Evolutionary conservation across 2,797 vertebrate genomes (phyloP).

Genomic region (Lepilemur septentrionalis): DNA sequence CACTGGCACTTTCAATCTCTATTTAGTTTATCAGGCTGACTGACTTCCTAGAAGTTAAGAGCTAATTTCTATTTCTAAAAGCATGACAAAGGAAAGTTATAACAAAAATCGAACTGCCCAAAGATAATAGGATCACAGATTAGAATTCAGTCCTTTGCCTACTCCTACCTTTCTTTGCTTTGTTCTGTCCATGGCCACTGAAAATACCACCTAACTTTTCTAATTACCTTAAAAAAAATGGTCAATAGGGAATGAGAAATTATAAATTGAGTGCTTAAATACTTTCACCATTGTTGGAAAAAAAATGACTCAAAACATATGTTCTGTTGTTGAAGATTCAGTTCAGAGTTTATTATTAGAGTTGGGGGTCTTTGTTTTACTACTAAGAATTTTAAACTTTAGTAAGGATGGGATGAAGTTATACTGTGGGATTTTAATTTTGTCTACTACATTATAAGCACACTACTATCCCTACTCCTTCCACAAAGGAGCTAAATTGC

Average conservation of each 20-base stretch:
- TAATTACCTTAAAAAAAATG: background rate
- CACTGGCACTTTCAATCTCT: constrained; percentile 20
- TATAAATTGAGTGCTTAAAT: constrained; percentile 27
- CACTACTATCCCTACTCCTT: background rate
- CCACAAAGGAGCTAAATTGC: constrained; percentile 15
- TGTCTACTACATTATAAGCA: background rate
- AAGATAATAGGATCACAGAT: background rate
- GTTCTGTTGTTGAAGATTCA: background rate
- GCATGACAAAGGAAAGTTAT: background rate
- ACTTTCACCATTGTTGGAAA: background rate
- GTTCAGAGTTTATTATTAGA: constrained; percentile 39
- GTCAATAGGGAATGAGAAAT: background rate
- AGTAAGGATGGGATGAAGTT: background rate
- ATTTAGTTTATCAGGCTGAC: constrained; percentile 7
- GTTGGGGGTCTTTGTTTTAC: constrained; percentile 26
- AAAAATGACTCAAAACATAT: constrained; percentile 28
- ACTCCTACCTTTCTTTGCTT: background rate
- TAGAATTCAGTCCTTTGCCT: background rate
- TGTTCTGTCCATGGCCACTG: background rate
- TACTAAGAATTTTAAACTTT: constrained; percentile 44
- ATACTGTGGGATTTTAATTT: constrained; percentile 23
- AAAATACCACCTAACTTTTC: background rate
- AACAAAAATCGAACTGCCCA: background rate
- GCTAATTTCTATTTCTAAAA: constrained; percentile 22
- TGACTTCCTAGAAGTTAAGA: constrained; percentile 14